phyloP scores from a whole-genome alignment of 2,888 invertebrate species.

The Dryocosmus kuriphilus region DNA sequence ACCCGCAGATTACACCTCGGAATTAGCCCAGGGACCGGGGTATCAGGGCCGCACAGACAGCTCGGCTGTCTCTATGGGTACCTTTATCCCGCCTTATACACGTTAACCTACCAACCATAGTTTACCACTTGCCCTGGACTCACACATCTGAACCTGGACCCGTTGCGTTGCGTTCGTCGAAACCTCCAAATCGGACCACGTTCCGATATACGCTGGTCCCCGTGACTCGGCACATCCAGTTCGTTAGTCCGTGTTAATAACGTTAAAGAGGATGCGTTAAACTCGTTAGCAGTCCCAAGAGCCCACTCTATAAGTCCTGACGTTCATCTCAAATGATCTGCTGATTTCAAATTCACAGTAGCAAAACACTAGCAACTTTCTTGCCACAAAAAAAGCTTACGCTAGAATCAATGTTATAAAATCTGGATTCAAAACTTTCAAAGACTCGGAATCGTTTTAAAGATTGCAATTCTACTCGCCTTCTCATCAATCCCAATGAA shows the following conservation, averaged over 20 bases:
- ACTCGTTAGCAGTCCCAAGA: slow-evolving; percentile 56
- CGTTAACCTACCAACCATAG: slow-evolving; percentile 62
- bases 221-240: slow-evolving; percentile 72
- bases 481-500: no score
- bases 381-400: neutral
- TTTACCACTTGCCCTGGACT: slow-evolving; percentile 58
- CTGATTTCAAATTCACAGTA: slow-evolving; percentile 7
- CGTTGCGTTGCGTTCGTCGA: no score
- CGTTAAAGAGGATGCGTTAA: slow-evolving; percentile 70
- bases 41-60: slow-evolving; percentile 71
- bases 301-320: slow-evolving; percentile 14
- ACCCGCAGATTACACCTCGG: slow-evolving; percentile 77
- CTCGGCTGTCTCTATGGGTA: slow-evolving; percentile 53
- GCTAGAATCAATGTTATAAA: no score
- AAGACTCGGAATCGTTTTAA: no score
- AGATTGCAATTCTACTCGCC: no score
- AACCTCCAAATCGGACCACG: slow-evolving; percentile 46
- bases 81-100: slow-evolving; percentile 72
- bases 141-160: slow-evolving; percentile 57
- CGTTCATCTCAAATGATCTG: slow-evolving; percentile 18
- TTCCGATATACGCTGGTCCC: slow-evolving; percentile 47
- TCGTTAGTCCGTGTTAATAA: slow-evolving; percentile 73
- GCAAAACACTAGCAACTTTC: neutral
- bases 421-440: neutral
- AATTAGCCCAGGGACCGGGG: slow-evolving; percentile 74